phyloP scores from a whole-genome alignment of 2,888 invertebrate genomes.

The Papilio protenor region DNA sequence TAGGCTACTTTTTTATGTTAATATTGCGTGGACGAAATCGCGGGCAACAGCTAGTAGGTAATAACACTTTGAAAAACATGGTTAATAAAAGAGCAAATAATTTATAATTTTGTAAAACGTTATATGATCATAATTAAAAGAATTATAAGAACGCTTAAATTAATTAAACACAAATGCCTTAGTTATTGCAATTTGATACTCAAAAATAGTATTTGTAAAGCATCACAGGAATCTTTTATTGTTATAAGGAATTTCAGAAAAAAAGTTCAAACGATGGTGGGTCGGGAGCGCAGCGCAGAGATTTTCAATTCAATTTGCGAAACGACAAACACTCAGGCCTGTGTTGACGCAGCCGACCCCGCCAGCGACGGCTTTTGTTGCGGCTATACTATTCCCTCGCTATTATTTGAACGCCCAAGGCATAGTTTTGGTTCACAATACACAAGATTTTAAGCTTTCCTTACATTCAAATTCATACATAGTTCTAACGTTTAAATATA shows the following conservation, averaged over 20 bases:
- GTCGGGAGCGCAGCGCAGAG: slow-evolving; percentile 41
- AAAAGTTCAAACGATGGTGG: slow-evolving; percentile 1
- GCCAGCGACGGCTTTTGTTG: slow-evolving; percentile 38
- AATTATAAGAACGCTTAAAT: too few species aligned
- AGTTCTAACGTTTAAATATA: slow-evolving; percentile 9
- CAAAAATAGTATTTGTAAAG: neutral
- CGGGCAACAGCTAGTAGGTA: too few species aligned
- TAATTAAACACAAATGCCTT: too few species aligned
- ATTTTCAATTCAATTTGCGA: slow-evolving; percentile 50
- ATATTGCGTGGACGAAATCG: too few species aligned
- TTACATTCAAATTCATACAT: slow-evolving; percentile 15
- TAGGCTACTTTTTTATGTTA: too few species aligned
- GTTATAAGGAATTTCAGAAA: slow-evolving; percentile 21
- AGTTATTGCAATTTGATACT: too few species aligned
- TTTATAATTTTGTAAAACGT: too few species aligned
- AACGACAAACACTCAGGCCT: slow-evolving; percentile 39
- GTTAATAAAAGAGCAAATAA: too few species aligned
- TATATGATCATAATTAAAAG: too few species aligned
- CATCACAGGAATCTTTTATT: neutral
- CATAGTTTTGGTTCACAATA: slow-evolving; percentile 34
- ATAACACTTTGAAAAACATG: too few species aligned
- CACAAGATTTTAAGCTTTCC: slow-evolving; percentile 8
- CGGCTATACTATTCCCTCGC: slow-evolving; percentile 25
- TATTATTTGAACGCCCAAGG: slow-evolving; percentile 37
- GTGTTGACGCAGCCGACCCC: slow-evolving; percentile 41